These are phyloP conservation scores for Amphiduros pacificus DNA, from an alignment of 2,888 invertebrate species.

Conservation along the genomic window DNA sequence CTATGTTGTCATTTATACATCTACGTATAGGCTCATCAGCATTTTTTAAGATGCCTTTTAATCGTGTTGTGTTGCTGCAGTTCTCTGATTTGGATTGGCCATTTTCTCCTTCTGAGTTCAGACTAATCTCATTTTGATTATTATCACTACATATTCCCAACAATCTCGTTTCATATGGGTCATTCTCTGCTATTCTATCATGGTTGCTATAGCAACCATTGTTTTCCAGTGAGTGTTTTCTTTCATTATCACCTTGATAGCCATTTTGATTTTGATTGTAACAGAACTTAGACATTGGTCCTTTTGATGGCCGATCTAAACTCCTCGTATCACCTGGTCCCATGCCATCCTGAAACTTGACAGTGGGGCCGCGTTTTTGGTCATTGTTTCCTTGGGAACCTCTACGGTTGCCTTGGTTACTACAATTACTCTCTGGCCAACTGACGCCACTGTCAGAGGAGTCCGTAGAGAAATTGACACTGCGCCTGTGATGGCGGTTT, in stretches of 20 bases:
- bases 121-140: not conserved
- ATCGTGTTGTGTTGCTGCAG: not conserved
- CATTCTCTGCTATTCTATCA: not conserved
- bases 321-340: not conserved
- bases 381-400: not conserved
- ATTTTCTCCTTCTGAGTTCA: too few relatives aligned
- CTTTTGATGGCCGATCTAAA: not conserved
- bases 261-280: not conserved
- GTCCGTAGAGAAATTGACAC: not conserved
- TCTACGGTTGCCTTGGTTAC: not conserved
- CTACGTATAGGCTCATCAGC: not conserved
- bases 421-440: not conserved
- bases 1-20: slow-evolving; percentile 1
- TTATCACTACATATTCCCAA: too few relatives aligned
- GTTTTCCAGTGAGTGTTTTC: not conserved
- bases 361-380: not conserved
- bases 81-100: too few relatives aligned
- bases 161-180: too few relatives aligned
- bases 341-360: not conserved
- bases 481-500: not conserved
- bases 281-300: not conserved
- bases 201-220: not conserved
- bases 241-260: not conserved
- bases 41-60: slow-evolving; percentile 1
- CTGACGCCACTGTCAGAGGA: not conserved